These are phyloP conservation scores for Aleiodes leptofemur DNA, from an alignment of 2,888 invertebrate species.

Conservation along the genomic window DNA sequence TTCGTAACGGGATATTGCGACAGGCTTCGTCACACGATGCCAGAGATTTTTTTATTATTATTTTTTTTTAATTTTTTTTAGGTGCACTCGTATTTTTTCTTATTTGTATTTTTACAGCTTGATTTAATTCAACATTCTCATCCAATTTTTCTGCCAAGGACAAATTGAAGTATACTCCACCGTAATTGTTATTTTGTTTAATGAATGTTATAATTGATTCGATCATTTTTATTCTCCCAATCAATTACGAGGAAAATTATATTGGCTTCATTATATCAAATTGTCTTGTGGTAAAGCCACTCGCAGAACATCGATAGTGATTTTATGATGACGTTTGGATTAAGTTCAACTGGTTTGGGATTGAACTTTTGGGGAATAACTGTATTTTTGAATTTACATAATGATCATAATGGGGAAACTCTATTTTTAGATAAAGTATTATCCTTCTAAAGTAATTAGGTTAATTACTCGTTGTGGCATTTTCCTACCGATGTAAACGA, in stretches of 20 bases:
- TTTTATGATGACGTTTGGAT: not conserved
- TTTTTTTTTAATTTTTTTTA: slow-evolving; percentile 9
- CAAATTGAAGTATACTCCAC: slow-evolving; percentile 61
- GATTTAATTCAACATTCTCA: slow-evolving; percentile 4
- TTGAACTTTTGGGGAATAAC: not conserved
- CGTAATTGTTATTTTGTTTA: no score
- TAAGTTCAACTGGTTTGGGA: slow-evolving; percentile 1
- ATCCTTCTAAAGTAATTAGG: no score
- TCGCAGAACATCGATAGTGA: not conserved
- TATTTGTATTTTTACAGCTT: not conserved
- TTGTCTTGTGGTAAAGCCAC: not conserved
- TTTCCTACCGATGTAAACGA: no score
- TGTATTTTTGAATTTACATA: slow-evolving; percentile 4
- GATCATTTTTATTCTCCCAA: no score
- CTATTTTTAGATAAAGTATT: no score
- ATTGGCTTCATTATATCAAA: no score
- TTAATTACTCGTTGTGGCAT: no score
- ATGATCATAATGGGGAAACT: not conserved
- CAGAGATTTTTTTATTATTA: slow-evolving; percentile 12
- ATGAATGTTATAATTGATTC: no score
- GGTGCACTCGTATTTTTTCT: not conserved
- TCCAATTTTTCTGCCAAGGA: slow-evolving; percentile 43
- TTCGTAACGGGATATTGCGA: slow-evolving; percentile 70
- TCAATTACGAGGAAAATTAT: not conserved
- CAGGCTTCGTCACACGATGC: slow-evolving; percentile 61